Percentiles rank a stretch among this genome's conserved stretches.
Conservation (phyloP, 1,140 invertebrate genomes). For the Nasonia longicornis region DNA sequence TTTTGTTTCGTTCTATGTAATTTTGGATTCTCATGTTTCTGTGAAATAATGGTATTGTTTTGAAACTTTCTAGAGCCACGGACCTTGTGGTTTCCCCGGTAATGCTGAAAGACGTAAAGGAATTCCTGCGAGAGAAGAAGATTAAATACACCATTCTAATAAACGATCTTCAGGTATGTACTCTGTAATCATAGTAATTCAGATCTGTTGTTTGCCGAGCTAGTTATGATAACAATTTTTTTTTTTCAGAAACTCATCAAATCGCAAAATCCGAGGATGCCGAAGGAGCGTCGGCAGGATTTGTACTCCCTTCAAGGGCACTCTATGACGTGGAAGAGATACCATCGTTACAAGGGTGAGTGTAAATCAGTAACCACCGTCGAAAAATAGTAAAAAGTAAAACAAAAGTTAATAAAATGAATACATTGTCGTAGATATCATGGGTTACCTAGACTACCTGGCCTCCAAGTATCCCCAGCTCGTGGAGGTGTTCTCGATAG, state of each 20-base stretch:
- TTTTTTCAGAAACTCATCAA: constrained; percentile 73
- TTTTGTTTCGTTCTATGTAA: no score
- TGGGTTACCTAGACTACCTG: constrained; percentile 81
- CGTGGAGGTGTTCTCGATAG: constrained; percentile 79
- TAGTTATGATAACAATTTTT: not conserved
- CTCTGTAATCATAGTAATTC: not conserved
- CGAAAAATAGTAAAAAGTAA: not conserved
- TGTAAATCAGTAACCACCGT: not conserved
- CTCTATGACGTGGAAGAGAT: constrained; percentile 84
- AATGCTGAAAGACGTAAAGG: constrained; percentile 73
- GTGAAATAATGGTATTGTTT: not conserved
- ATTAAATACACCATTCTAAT: constrained; percentile 79
- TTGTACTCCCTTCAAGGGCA: constrained; percentile 73
- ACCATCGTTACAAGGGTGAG: constrained; percentile 75
- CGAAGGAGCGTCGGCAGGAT: constrained; percentile 73
- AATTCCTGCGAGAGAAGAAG: constrained; percentile 73
- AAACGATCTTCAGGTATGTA: constrained; percentile 78
- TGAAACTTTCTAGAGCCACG: constrained; percentile 69
- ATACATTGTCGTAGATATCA: constrained; percentile 71
- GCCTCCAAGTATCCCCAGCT: constrained; percentile 78
- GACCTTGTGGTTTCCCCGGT: constrained; percentile 80
- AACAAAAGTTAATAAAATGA: not conserved
- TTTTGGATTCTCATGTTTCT: no score
- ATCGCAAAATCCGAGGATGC: constrained; percentile 75
- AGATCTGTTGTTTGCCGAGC: not conserved